These are phyloP conservation scores for Papilio aristodemus DNA, from an alignment of 1,140 invertebrate genomes.

Conservation along the genomic window DNA sequence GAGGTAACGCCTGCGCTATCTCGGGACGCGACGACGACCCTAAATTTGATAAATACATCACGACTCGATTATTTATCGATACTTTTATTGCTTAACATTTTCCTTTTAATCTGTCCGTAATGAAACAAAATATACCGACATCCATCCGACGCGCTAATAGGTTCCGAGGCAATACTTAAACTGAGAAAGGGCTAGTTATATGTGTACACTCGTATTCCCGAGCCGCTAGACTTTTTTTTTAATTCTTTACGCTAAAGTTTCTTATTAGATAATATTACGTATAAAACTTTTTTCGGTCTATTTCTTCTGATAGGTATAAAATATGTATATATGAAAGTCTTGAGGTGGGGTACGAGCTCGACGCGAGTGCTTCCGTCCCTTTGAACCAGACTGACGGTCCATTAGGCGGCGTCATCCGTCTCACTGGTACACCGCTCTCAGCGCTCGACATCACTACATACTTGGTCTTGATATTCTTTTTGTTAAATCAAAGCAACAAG, in stretches of 20 bases:
- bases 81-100: slow-evolving; percentile 24
- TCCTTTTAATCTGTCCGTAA: slow-evolving; percentile 22
- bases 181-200: too few relatives aligned
- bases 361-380: neutral
- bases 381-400: neutral
- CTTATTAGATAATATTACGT: too few relatives aligned
- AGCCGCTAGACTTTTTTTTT: too few relatives aligned
- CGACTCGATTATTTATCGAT: slow-evolving; percentile 18
- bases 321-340: too few relatives aligned
- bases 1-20: slow-evolving; percentile 13
- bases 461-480: neutral
- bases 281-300: neutral
- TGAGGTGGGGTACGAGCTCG: too few relatives aligned
- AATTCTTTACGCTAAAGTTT: too few relatives aligned
- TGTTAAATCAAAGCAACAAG: neutral
- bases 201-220: too few relatives aligned
- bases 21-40: slow-evolving; percentile 5
- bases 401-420: neutral
- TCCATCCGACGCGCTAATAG: slow-evolving; percentile 1
- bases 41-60: slow-evolving; percentile 22
- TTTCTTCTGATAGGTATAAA: neutral
- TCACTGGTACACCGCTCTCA: neutral
- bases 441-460: neutral
- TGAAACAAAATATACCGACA: slow-evolving; percentile 9
- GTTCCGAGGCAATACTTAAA: neutral